Conservation (phyloP, 2,888 invertebrate species). For the Gisinianus flammeolus region DNA sequence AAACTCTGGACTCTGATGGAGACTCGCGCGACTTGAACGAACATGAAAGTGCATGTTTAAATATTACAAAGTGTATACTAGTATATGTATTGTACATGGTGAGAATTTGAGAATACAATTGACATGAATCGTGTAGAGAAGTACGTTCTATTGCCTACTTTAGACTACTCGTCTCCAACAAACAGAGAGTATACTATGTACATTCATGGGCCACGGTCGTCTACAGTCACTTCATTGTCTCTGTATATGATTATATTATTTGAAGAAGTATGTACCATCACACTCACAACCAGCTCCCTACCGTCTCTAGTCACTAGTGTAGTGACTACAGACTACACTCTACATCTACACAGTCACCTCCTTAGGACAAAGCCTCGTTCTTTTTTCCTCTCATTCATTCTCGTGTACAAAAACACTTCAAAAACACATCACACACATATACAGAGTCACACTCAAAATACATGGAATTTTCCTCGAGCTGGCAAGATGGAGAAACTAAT, state of each 20-base stretch:
- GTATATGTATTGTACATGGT: not conserved
- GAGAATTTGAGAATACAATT: slow-evolving; percentile 21
- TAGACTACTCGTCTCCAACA: not conserved
- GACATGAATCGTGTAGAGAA: slow-evolving; percentile 12
- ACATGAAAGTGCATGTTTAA: slow-evolving; percentile 8
- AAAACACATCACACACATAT: not conserved
- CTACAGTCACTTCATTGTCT: not conserved
- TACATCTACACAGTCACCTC: not conserved
- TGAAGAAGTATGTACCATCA: not conserved
- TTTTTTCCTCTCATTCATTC: not conserved
- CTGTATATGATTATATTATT: not conserved
- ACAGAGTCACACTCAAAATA: slow-evolving; percentile 11
- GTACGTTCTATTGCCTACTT: slow-evolving; percentile 3
- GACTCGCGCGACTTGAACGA: not conserved
- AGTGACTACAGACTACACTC: not conserved
- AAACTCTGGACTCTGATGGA: not conserved
- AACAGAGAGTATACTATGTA: not conserved
- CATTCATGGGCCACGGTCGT: not conserved
- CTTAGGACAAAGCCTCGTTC: not conserved
- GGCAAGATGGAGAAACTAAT: slow-evolving; percentile 40
- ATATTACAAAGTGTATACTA: slow-evolving; percentile 25
- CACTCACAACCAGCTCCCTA: not conserved
- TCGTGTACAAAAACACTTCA: not conserved
- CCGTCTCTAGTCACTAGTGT: not conserved
- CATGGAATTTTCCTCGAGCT: slow-evolving; percentile 31